phyloP scores from a whole-genome alignment of 1,140 invertebrate genomes.

The Sitophilus oryzae region DNA sequence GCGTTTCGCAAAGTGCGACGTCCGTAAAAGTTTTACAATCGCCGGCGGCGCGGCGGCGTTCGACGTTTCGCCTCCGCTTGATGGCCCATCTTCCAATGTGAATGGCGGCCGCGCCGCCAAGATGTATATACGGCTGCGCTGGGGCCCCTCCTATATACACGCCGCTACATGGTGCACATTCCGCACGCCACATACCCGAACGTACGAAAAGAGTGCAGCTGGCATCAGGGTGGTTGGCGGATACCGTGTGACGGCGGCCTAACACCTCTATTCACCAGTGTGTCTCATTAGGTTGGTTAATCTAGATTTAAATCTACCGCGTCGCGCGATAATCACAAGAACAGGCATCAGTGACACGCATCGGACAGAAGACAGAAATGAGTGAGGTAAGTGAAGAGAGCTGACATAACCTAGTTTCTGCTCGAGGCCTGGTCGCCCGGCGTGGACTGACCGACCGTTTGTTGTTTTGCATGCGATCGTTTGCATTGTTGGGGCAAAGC shows the following conservation, averaged over 20 bases:
- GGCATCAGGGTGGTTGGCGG: too few relatives aligned
- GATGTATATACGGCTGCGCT: constrained; percentile 69
- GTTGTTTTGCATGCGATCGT: constrained; percentile 27
- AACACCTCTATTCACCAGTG: too few relatives aligned
- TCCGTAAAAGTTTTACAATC: constrained; percentile 66
- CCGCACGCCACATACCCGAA: constrained; percentile 46
- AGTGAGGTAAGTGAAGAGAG: too few relatives aligned
- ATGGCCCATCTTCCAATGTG: constrained; percentile 77
- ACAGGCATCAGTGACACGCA: too few relatives aligned
- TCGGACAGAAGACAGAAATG: too few relatives aligned
- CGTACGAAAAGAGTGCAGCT: constrained; percentile 43
- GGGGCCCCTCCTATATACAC: constrained; percentile 46
- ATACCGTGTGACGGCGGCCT: too few relatives aligned
- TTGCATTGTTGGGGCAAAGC: constrained; percentile 22
- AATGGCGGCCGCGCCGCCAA: constrained; percentile 64
- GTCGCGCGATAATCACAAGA: too few relatives aligned
- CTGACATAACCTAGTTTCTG: constrained; percentile 39
- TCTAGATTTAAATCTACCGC: too few relatives aligned
- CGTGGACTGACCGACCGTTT: constrained; percentile 24
- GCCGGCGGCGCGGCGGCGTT: constrained; percentile 51
- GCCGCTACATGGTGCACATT: constrained; percentile 47
- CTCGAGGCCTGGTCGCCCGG: too few relatives aligned
- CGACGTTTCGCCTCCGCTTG: constrained; percentile 61
- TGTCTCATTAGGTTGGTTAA: too few relatives aligned
- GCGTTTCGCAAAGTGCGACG: constrained; percentile 55